Evolutionary conservation across 2,888 invertebrate genomes (phyloP).

Genomic region (Nymphalis urticae): DNA sequence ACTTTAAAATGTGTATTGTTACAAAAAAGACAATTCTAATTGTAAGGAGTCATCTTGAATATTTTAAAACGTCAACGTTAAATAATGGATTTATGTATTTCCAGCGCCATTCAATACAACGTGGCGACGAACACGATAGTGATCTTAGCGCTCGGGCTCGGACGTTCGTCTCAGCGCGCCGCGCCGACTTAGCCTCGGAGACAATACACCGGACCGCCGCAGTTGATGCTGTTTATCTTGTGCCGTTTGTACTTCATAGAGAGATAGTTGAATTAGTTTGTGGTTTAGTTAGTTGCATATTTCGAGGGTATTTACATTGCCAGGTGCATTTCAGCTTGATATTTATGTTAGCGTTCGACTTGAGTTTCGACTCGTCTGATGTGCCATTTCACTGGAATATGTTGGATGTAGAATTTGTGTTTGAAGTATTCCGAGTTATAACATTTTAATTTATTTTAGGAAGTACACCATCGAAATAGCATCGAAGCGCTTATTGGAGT

Average conservation of each 20-base stretch:
- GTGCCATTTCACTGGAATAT: not conserved
- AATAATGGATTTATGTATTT: no score
- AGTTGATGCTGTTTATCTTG: not conserved
- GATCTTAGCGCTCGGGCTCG: no score
- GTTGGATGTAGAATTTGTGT: not conserved
- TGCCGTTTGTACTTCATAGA: not conserved
- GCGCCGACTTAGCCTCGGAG: no score
- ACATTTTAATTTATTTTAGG: not conserved
- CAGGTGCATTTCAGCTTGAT: not conserved
- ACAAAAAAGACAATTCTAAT: no score
- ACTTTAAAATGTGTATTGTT: no score
- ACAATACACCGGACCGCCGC: not conserved
- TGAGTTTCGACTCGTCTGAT: not conserved
- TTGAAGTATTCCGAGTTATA: not conserved
- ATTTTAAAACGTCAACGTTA: no score
- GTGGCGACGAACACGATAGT: no score
- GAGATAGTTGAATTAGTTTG: not conserved
- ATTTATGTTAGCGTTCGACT: not conserved
- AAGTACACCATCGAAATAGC: no score
- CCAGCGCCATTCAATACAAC: no score
- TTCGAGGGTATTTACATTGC: conserved; percentile 1
- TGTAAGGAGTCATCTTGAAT: no score
- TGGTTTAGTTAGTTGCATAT: not conserved
- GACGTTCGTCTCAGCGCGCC: no score
- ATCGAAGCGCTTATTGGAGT: no score